Evolutionary conservation across 2,797 vertebrate genomes (phyloP).

Genomic region (Chelon labrosus): DNA sequence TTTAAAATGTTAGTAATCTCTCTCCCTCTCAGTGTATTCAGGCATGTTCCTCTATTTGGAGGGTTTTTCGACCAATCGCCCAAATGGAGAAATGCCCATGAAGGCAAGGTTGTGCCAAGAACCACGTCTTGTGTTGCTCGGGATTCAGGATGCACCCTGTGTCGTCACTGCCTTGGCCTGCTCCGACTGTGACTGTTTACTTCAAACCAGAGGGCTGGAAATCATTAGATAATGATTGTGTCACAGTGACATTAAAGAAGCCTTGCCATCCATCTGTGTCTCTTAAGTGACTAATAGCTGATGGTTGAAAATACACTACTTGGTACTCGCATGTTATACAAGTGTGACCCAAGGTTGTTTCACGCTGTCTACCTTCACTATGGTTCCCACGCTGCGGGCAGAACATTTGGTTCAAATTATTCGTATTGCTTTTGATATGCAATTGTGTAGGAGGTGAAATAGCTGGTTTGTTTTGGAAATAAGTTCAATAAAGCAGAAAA

Average conservation of each 20-base stretch:
- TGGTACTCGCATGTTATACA: slow-evolving; percentile 50
- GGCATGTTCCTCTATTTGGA: not conserved
- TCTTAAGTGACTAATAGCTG: slow-evolving; percentile 60
- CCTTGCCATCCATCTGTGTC: slow-evolving; percentile 45
- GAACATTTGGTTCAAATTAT: slow-evolving; percentile 72
- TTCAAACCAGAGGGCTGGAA: slow-evolving; percentile 6
- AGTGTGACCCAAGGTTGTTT: slow-evolving; percentile 56
- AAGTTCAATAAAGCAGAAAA: slow-evolving; percentile 42
- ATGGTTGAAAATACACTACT: slow-evolving; percentile 39
- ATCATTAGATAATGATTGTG: slow-evolving; percentile 33
- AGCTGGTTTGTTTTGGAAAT: slow-evolving; percentile 64
- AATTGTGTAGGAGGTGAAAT: slow-evolving; percentile 67
- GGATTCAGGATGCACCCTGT: not conserved
- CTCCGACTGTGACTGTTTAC: slow-evolving; percentile 11
- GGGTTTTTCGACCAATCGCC: not conserved
- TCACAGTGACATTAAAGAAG: slow-evolving; percentile 47
- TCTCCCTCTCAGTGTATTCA: too few species aligned
- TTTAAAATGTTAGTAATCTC: too few species aligned
- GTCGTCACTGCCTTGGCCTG: not conserved
- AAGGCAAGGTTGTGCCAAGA: not conserved
- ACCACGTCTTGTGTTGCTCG: not conserved
- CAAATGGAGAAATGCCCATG: not conserved
- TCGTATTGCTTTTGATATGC: slow-evolving; percentile 64
- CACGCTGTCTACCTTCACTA: slow-evolving; percentile 54
- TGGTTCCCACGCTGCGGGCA: slow-evolving; percentile 58